Evolutionary conservation across 2,888 invertebrate genomes (phyloP), one percentile per base, ranked within the genome.

Genomic region (Caprella mutica): DNA sequence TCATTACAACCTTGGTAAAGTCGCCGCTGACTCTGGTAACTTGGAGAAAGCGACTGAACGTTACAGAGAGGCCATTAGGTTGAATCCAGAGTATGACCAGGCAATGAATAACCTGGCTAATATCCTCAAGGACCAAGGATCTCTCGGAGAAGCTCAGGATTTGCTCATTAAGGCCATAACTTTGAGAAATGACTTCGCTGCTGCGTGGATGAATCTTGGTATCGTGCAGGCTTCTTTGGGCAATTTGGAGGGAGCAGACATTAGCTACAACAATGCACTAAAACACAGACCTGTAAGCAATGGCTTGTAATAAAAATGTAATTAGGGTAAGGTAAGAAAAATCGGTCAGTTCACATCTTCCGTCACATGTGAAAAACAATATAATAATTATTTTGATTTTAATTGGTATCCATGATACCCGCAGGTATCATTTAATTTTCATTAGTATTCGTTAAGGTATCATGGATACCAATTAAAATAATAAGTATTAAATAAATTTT

Each of bases 191-290:
- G 85, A 87, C 71, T 96, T 94, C 75, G 86, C 94, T 2, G 86
- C 92, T 0, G 96, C 94, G 0, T 97, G 94, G 94, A 96, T 96
- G 94, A 97, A 97, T 75, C 77, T 96, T 53, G 96, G 94, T 17
- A 94, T 96, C 67, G 87, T 93, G 29, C 78, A 91, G 65, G 84
- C 90, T 0, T 80, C 82, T 38, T 76, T 83, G 51, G 80, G 82
- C 66, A 80, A 83, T 60, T 80, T 80, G 62, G 72, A 77, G 2
- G 83, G 85, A 69, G 85, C 94, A 0, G 80, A 87, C 69, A 70
- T 72, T 19, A 86, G 91, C 67, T 96, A 94, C 71, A 75, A 79
- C 67, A 84, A 77, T 53, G 94, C 96, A 1, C 74, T 96, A 3
- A 76, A 74, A 30, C 80, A 85, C 71, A 78, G 92, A 39, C 51